Evolutionary conservation across 2,797 vertebrate genomes (phyloP), one percentile per base, ranked within the genome.

Genomic region (Sciurus vulgaris): DNA sequence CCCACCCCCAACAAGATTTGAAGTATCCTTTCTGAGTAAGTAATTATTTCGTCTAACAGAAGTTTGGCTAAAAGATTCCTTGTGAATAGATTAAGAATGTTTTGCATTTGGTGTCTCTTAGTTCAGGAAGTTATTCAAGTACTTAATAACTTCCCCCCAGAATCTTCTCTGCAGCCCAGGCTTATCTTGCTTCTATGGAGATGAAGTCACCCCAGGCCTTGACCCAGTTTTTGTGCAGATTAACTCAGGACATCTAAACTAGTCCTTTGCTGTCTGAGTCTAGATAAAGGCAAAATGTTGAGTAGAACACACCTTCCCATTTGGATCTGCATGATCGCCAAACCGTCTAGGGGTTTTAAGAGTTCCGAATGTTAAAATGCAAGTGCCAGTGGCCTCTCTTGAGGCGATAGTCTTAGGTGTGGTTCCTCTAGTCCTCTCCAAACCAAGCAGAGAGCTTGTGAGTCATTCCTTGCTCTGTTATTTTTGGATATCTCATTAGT

Each of bases 241-340:
- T 54, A n/a, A 86, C 74, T 86, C 4, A 30, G 82, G 81, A 59
- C 2, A 1, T 86, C 30, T 54, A 51, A 30, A 76, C 41, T 88
- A 78, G 63, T 47, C 59, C 73, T 86, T 69, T 72, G 76, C 61
- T 95, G 72, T 92, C 65, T 44, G 33, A 70, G 49, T 73, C 69
- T 74, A 77, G 61, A 41, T 47, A 76, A 78, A 92, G 49, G 61
- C 8, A 26, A 85, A 77, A 65, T 81, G 67, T 67, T 63, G 47
- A 56, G 49, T 38, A 72, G 61, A 81, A 77, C 72, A 30, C 20
- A 35, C 30, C 22, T 28, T 76, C 15, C 38, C 49, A 11, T 41
- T 51, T n/a, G 73, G 15, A 63, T 93, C 15, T 82, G 51, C 81
- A 59, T 49, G 49, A 13, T 22, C 30, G 24, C 77, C 14, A 51